Conservation (phyloP, 1,140 invertebrate genomes). For the Coelopa frigida region DNA sequence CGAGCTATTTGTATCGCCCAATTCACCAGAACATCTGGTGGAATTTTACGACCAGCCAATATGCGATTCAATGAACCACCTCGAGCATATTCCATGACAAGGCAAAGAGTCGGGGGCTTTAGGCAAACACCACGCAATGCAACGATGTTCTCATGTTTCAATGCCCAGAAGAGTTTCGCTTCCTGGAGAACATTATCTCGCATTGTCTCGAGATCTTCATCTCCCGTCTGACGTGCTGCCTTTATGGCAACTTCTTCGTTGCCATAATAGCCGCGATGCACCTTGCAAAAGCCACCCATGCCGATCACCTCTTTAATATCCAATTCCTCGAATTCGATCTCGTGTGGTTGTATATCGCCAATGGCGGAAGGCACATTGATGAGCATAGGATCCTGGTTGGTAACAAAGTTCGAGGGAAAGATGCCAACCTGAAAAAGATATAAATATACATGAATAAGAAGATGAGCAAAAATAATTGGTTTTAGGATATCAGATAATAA, state of each 20-base stretch:
- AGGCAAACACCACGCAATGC: constrained; percentile 87
- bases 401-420: constrained; percentile 85
- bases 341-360: constrained; percentile 69
- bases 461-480: too few species aligned
- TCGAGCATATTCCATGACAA: constrained; percentile 93
- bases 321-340: constrained; percentile 82
- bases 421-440: constrained; percentile 36
- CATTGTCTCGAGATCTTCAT: constrained; percentile 77
- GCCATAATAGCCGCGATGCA: constrained; percentile 73
- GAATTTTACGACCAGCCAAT: constrained; percentile 77
- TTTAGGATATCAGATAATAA: too few species aligned
- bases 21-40: constrained; percentile 86
- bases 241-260: constrained; percentile 87
- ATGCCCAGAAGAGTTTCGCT: constrained; percentile 88
- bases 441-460: too few species aligned
- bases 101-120: constrained; percentile 84
- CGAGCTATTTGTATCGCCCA: constrained; percentile 95
- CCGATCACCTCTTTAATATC: constrained; percentile 90
- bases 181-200: constrained; percentile 89
- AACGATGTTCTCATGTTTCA: constrained; percentile 92
- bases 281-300: constrained; percentile 92
- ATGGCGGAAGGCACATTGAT: constrained; percentile 54
- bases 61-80: constrained; percentile 91
- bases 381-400: constrained; percentile 60
- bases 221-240: constrained; percentile 82